These are phyloP conservation scores for Gastrophryne carolinensis DNA, from an alignment of 2,797 vertebrate genomes.

Conservation along the genomic window DNA sequence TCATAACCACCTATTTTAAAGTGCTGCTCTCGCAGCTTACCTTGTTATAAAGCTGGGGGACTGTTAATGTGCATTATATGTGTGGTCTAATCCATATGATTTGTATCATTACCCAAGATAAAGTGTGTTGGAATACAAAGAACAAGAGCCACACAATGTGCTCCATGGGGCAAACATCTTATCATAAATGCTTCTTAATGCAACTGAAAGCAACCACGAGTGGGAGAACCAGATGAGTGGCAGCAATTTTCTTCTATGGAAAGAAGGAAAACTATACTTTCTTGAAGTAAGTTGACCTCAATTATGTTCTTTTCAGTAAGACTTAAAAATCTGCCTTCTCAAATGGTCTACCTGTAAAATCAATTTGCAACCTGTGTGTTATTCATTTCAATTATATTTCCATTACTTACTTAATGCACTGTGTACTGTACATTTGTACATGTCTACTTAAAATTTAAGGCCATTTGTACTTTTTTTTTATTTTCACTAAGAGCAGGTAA, in stretches of 20 bases:
- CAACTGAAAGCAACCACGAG: neutral
- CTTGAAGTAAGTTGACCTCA: neutral
- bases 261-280: neutral
- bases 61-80: slow-evolving; percentile 15
- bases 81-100: slow-evolving; percentile 33
- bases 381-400: no score
- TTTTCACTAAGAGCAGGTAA: no score
- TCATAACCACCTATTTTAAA: slow-evolving; percentile 50
- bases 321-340: no score
- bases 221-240: neutral
- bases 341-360: no score
- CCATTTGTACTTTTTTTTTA: no score
- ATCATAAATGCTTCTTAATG: neutral
- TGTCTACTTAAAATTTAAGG: no score
- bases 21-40: slow-evolving; percentile 43
- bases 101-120: slow-evolving; percentile 15
- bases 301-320: no score
- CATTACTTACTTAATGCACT: no score
- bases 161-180: slow-evolving; percentile 3
- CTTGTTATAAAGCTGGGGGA: slow-evolving; percentile 12
- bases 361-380: no score
- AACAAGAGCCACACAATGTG: neutral
- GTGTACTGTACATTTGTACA: no score
- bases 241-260: neutral
- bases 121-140: neutral